These are phyloP conservation scores for Thereva nobilitata DNA, from an alignment of 2,888 invertebrate species.

Conservation along the genomic window DNA sequence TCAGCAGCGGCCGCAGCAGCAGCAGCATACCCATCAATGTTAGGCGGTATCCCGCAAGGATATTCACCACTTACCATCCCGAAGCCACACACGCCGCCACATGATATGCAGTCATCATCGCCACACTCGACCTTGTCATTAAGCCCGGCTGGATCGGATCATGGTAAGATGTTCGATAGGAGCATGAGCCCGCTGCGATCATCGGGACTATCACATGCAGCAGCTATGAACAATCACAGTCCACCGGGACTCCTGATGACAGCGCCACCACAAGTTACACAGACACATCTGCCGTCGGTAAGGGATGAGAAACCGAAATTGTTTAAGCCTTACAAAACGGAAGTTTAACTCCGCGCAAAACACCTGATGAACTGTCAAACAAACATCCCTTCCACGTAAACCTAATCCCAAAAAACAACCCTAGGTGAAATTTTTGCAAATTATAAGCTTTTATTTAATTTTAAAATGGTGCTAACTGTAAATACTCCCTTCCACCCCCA, in stretches of 20 bases:
- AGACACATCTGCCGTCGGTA: constrained; percentile 19
- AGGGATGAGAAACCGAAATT: constrained; percentile 64
- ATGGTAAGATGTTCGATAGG: constrained; percentile 56
- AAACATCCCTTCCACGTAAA: too few relatives aligned
- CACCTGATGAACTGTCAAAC: too few relatives aligned
- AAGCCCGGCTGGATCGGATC: constrained; percentile 57
- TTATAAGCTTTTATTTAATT: too few relatives aligned
- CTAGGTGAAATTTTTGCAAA: too few relatives aligned
- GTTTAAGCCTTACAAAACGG: constrained; percentile 75
- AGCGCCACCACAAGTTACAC: constrained; percentile 28
- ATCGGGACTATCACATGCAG: constrained; percentile 12
- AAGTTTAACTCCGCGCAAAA: constrained; percentile 43
- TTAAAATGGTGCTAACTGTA: too few relatives aligned
- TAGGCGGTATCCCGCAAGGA: constrained; percentile 49
- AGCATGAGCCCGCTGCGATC: constrained; percentile 51
- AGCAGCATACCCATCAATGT: constrained; percentile 47
- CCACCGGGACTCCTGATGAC: constrained; percentile 52
- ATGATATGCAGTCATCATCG: constrained; percentile 56
- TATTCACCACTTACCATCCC: constrained; percentile 48
- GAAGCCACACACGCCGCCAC: constrained; percentile 57
- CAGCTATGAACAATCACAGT: constrained; percentile 1
- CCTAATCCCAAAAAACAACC: too few relatives aligned
- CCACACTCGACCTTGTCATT: constrained; percentile 57
- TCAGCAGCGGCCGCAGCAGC: constrained; percentile 50
- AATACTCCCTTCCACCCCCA: too few relatives aligned